phyloP scores from a whole-genome alignment of 2,888 invertebrate genomes.

The Ischnura elegans region DNA sequence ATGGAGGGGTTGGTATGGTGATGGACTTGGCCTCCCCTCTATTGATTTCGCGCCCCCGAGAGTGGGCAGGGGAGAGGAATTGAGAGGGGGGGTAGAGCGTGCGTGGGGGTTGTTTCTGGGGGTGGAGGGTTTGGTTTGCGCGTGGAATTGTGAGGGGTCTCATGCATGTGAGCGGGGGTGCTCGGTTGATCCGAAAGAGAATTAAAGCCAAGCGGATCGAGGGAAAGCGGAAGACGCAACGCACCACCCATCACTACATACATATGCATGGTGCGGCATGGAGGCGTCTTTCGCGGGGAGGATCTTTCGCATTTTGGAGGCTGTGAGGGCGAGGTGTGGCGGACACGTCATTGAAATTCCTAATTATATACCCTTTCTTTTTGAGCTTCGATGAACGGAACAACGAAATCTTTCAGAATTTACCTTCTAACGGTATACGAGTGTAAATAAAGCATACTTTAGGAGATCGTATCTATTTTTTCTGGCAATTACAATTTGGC shows the following conservation, averaged over 20 bases:
- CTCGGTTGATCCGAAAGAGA: not conserved
- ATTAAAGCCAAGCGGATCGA: not conserved
- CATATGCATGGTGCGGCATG: not conserved
- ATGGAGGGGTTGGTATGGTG: not conserved
- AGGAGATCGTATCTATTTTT: no score
- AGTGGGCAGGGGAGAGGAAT: not conserved
- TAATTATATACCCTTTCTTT: no score
- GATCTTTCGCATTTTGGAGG: not conserved
- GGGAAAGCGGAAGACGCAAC: not conserved
- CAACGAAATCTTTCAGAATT: no score
- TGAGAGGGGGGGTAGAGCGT: not conserved
- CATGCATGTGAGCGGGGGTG: not conserved
- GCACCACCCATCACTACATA: not conserved
- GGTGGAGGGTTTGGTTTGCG: not conserved
- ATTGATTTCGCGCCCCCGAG: conserved; percentile 48
- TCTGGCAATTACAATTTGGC: no score
- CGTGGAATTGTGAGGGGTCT: not conserved
- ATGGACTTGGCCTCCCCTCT: conserved; percentile 52
- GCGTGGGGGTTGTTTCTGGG: not conserved
- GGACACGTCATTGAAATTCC: no score
- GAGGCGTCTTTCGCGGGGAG: conserved; percentile 29
- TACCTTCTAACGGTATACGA: no score
- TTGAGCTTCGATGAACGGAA: no score
- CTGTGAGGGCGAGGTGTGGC: conserved; percentile 16
- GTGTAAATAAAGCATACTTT: no score